Conservation (phyloP, 2,797 vertebrate species). For the Nothura maculosa region DNA sequence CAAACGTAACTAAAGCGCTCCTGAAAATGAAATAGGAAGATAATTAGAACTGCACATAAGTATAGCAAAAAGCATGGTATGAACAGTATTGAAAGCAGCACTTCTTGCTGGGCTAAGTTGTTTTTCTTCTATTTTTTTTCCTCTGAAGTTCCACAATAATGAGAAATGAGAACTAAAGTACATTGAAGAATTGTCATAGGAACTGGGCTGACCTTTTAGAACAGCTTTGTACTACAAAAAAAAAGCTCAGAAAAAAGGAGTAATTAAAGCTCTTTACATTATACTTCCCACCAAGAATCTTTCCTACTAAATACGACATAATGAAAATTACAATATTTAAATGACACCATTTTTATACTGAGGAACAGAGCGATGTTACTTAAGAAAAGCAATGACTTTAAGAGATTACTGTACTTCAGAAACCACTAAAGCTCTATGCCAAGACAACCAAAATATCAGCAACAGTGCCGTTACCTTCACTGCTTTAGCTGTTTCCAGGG, state of each 20-base stretch:
- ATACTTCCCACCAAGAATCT: neutral
- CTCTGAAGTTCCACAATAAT: neutral
- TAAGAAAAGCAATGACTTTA: neutral
- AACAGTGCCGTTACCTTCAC: slow-evolving; percentile 87
- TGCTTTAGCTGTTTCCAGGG: slow-evolving; percentile 97
- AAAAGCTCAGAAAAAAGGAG: slow-evolving; percentile 7
- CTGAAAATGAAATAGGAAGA: slow-evolving; percentile 74
- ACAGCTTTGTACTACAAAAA: neutral
- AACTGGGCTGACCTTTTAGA: slow-evolving; percentile 27
- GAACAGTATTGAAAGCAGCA: neutral
- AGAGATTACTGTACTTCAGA: neutral
- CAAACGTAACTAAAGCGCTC: slow-evolving; percentile 98
- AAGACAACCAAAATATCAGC: neutral
- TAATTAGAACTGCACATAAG: neutral
- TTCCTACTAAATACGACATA: neutral
- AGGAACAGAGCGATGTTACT: neutral
- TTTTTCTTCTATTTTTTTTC: slow-evolving; percentile 5
- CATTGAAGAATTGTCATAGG: slow-evolving; percentile 27
- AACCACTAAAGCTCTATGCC: neutral
- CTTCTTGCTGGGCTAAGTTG: slow-evolving; percentile 1
- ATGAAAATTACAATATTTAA: neutral
- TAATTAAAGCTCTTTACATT: slow-evolving; percentile 29
- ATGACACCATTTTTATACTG: neutral
- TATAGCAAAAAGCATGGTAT: neutral
- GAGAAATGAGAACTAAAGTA: slow-evolving; percentile 25